These are phyloP conservation scores for Mercenaria mercenaria DNA, from an alignment of 1,140 invertebrate species.

Conservation along the genomic window DNA sequence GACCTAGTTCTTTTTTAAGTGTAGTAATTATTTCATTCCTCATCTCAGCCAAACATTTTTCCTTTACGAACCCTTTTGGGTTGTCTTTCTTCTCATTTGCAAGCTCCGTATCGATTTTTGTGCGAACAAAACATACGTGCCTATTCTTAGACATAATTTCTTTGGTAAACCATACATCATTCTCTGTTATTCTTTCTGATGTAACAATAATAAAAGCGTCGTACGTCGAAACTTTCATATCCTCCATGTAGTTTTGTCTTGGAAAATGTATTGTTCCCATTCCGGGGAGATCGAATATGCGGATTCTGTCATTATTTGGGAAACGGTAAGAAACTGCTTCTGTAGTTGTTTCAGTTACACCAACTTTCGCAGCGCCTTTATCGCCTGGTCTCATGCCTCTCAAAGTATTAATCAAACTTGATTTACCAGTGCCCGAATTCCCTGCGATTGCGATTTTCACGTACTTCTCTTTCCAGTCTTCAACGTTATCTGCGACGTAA, in stretches of 20 bases:
- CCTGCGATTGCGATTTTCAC: conserved; percentile 51
- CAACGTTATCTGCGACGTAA: not conserved
- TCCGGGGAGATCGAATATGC: conserved; percentile 64
- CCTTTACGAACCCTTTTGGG: not conserved
- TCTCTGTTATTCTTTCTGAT: conserved; percentile 20
- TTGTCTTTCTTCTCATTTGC: conserved; percentile 14
- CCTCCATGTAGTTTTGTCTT: conserved; percentile 28
- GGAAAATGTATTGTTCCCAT: conserved; percentile 45
- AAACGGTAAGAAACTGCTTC: conserved; percentile 52
- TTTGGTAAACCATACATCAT: conserved; percentile 41
- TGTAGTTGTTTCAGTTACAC: conserved; percentile 62
- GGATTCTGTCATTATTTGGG: conserved; percentile 55
- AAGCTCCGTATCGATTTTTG: conserved; percentile 57
- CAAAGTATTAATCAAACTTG: conserved; percentile 66
- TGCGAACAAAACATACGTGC: conserved; percentile 49
- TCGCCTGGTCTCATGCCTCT: conserved; percentile 52
- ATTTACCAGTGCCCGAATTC: conserved; percentile 66
- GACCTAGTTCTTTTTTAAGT: not conserved
- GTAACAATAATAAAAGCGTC: conserved; percentile 67
- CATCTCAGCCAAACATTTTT: not conserved
- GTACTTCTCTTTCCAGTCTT: not conserved
- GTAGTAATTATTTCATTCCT: not conserved
- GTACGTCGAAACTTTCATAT: conserved; percentile 26
- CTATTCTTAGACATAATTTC: conserved; percentile 5
- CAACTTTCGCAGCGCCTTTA: conserved; percentile 64